Conservation (phyloP, 2,797 vertebrate genomes). For the Pseudomugil gertrudae region DNA sequence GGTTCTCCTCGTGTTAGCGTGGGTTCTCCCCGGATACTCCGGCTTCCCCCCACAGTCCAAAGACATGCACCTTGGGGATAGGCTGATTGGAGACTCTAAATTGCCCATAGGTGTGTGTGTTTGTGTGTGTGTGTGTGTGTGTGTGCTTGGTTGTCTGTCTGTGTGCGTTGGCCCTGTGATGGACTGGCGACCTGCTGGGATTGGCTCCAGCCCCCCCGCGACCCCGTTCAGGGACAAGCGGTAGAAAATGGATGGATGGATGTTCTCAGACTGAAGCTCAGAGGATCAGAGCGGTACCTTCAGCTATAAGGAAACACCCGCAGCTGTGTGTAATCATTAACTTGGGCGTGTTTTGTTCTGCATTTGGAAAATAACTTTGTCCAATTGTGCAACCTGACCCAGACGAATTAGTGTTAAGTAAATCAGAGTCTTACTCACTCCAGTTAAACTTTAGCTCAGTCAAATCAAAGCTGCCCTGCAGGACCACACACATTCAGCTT, state of each 20-base stretch:
- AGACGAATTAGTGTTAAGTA: neutral
- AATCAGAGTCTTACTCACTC: neutral
- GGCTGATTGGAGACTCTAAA: too few species aligned
- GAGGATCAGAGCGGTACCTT: neutral
- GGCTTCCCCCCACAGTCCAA: too few species aligned
- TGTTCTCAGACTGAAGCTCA: neutral
- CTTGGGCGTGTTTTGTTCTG: slow-evolving; percentile 45
- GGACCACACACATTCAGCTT: neutral
- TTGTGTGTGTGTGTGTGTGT: too few species aligned
- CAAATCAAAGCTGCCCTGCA: neutral
- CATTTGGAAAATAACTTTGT: slow-evolving; percentile 28
- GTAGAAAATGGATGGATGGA: neutral
- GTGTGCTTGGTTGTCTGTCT: too few species aligned
- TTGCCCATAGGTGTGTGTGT: too few species aligned
- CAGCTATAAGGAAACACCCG: slow-evolving; percentile 45
- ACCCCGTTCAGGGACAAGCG: too few species aligned
- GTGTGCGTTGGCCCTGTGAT: too few species aligned
- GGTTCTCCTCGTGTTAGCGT: too few species aligned
- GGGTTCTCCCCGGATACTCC: too few species aligned
- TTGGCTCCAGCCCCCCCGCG: too few species aligned
- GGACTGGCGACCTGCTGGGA: too few species aligned
- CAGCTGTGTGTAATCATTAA: slow-evolving; percentile 61
- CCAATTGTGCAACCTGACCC: slow-evolving; percentile 1
- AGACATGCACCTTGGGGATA: too few species aligned
- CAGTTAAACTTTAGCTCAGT: neutral